A percentile compares a stretch with the other conserved stretches of the same genome.
Evolutionary conservation across 2,113 vertebrate genomes (phyloP).

Genomic region (Vulpes lagopus): DNA sequence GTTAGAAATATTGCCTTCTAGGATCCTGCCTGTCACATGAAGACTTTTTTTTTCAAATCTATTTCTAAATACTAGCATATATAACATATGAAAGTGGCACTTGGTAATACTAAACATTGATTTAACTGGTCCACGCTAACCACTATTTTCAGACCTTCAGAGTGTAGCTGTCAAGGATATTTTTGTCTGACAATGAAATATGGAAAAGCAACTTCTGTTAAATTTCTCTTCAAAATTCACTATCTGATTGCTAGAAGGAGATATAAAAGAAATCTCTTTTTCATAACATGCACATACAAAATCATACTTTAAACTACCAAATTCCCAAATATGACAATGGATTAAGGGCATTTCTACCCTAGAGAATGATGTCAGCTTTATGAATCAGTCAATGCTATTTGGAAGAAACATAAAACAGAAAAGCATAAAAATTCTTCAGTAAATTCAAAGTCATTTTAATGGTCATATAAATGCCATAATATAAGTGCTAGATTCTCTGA

Average conservation of each 20-base stretch:
- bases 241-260: not conserved
- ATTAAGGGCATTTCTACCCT: conserved; percentile 34
- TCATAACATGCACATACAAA: not conserved
- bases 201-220: not conserved
- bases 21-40: not conserved
- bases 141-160: not conserved
- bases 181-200: conserved; percentile 61
- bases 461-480: not conserved
- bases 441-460: conserved; percentile 60
- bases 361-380: conserved; percentile 23
- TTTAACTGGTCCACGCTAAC: not conserved
- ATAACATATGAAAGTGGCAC: not conserved
- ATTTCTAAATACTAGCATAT: conserved; percentile 1
- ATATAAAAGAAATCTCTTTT: conserved; percentile 41
- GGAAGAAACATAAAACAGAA: conserved; percentile 50
- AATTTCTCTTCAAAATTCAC: conserved; percentile 55
- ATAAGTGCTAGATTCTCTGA: conserved; percentile 47
- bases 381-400: not conserved
- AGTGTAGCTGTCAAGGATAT: not conserved
- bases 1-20: not conserved
- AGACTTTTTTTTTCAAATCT: not conserved
- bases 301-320: not conserved
- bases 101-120: not conserved
- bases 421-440: not conserved
- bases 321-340: not conserved